A percentile compares a stretch with the other conserved stretches of the same genome.
phyloP scores from a whole-genome alignment of 2,113 vertebrate genomes.

The Condylura cristata region DNA sequence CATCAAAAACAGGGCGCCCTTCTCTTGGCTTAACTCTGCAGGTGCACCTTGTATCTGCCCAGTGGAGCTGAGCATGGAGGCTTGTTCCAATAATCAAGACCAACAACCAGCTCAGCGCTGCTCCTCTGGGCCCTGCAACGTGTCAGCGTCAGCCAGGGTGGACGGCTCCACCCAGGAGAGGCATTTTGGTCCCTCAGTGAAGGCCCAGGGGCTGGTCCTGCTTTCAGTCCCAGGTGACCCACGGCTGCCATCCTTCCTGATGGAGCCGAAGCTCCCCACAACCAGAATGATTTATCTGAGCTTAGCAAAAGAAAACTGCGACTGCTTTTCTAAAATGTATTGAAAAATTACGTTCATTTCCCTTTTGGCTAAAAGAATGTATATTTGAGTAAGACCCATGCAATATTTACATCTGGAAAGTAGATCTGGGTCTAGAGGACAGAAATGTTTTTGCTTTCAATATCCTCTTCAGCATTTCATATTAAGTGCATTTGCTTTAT shows the following conservation, averaged over 20 bases:
- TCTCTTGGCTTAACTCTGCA: neutral
- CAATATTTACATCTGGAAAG: neutral
- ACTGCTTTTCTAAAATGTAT: rapidly evolving
- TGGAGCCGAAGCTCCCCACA: neutral
- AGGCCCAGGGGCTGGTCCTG: too few relatives aligned
- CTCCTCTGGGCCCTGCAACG: rapidly evolving
- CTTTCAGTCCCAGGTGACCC: neutral
- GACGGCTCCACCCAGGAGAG: too few relatives aligned
- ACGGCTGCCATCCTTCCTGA: neutral
- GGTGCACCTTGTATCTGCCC: neutral
- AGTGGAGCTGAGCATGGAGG: neutral
- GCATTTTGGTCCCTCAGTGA: neutral
- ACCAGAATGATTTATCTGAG: neutral
- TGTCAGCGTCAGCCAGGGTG: neutral
- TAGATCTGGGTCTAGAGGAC: neutral
- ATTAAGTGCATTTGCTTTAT: neutral
- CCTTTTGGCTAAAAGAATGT: neutral
- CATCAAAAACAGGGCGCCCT: too few relatives aligned
- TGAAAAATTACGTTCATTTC: neutral
- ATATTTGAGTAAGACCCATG: neutral
- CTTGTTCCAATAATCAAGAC: neutral
- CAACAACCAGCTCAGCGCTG: neutral
- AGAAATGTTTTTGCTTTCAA: neutral
- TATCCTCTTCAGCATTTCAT: neutral
- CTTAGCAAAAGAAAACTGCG: neutral